Evolutionary conservation across 2,888 invertebrate species (phyloP).

Genomic region (Falcaria lacertinaria): DNA sequence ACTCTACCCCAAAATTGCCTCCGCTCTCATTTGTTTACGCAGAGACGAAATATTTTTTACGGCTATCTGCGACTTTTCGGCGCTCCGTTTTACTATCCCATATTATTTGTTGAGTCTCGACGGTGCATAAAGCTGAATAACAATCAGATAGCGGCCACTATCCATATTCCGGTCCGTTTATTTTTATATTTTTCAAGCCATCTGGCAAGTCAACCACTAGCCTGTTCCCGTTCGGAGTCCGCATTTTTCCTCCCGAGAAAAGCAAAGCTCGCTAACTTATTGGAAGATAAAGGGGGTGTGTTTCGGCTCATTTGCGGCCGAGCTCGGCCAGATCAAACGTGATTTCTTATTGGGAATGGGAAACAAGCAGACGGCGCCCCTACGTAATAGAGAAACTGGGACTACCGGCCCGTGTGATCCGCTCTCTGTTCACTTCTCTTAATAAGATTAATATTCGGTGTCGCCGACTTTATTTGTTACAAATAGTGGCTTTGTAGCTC

Average conservation of each 20-base stretch:
- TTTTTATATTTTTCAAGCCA: slow-evolving; percentile 70
- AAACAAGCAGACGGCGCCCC: slow-evolving; percentile 38
- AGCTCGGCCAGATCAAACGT: slow-evolving; percentile 62
- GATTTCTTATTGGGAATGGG: slow-evolving; percentile 67
- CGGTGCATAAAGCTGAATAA: slow-evolving; percentile 56
- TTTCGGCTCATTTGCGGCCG: slow-evolving; percentile 73
- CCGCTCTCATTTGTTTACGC: slow-evolving; percentile 32
- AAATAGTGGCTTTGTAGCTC: slow-evolving; percentile 11
- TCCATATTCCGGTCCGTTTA: slow-evolving; percentile 63
- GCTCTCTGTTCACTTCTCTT: slow-evolving; percentile 40
- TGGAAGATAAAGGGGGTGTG: slow-evolving; percentile 71
- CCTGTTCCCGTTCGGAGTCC: slow-evolving; percentile 44
- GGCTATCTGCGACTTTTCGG: slow-evolving; percentile 34
- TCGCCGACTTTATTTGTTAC: slow-evolving; percentile 21
- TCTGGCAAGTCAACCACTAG: slow-evolving; percentile 60
- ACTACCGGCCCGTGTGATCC: slow-evolving; percentile 36
- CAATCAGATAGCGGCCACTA: slow-evolving; percentile 56
- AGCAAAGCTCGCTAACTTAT: slow-evolving; percentile 66
- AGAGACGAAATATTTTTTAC: slow-evolving; percentile 38
- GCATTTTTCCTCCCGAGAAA: slow-evolving; percentile 46
- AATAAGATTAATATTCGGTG: slow-evolving; percentile 41
- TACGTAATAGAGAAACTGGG: slow-evolving; percentile 51
- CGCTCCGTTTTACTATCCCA: slow-evolving; percentile 41
- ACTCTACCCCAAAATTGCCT: slow-evolving; percentile 38
- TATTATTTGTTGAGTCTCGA: slow-evolving; percentile 52